These are phyloP conservation scores for Archaeoteleia sp. DNA, from an alignment of 2,888 invertebrate species.

Conservation along the genomic window DNA sequence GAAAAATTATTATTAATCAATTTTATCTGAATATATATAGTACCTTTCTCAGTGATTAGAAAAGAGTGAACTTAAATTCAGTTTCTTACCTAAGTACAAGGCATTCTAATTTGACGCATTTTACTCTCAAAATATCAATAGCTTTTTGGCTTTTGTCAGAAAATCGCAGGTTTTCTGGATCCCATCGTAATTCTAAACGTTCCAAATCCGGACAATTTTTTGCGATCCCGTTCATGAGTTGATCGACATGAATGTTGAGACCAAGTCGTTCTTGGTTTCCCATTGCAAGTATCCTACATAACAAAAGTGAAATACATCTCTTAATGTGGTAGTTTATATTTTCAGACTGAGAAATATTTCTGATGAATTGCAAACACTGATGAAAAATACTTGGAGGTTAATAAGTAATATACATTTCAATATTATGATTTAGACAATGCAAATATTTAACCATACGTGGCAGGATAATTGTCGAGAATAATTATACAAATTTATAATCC, in stretches of 20 bases:
- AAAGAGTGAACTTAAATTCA: too few relatives aligned
- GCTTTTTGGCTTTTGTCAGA: conserved; percentile 99
- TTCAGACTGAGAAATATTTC: too few relatives aligned
- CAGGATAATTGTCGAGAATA: neutral
- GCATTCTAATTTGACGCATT: conserved; percentile 93
- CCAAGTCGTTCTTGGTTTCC: conserved; percentile 97
- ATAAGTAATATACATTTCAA: too few relatives aligned
- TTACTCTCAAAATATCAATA: conserved; percentile 96
- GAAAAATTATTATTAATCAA: neutral
- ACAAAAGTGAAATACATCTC: conserved; percentile 13
- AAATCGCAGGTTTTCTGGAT: conserved; percentile 97
- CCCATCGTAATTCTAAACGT: conserved; percentile 97
- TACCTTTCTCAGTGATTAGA: too few relatives aligned
- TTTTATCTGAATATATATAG: too few relatives aligned
- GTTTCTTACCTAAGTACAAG: conserved; percentile 93
- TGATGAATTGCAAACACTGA: too few relatives aligned
- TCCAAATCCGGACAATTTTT: conserved; percentile 92
- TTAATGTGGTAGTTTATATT: too few relatives aligned
- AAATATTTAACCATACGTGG: too few relatives aligned
- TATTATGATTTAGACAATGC: too few relatives aligned
- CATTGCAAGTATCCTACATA: conserved; percentile 92
- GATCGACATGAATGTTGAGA: conserved; percentile 97
- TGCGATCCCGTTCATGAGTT: conserved; percentile 97
- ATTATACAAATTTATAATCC: conserved; percentile 48
- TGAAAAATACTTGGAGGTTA: too few relatives aligned